Conservation (phyloP, 2,113 vertebrate genomes). For the Neogale vison region DNA sequence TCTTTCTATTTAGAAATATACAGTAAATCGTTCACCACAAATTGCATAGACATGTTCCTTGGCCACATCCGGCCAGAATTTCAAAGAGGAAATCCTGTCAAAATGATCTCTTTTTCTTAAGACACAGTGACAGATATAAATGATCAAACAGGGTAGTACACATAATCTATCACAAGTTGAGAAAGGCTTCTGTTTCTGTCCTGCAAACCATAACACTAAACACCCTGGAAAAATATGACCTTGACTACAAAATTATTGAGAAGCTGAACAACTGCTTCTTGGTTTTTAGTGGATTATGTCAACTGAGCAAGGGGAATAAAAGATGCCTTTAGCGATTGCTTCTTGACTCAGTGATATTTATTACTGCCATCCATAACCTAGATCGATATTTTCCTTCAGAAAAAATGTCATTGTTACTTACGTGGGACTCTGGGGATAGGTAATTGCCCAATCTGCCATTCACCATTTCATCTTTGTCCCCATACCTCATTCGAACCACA, state of each 20-base stretch:
- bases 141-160: not conserved
- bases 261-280: not conserved
- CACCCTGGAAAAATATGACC: constrained; percentile 42
- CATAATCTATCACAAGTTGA: constrained; percentile 43
- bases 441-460: not conserved
- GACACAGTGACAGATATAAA: not conserved
- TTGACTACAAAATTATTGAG: constrained; percentile 45
- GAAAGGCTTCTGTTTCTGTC: constrained; percentile 21
- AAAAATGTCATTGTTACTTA: constrained; percentile 1
- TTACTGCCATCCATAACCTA: constrained; percentile 44
- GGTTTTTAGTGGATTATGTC: constrained; percentile 52
- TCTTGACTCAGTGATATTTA: constrained; percentile 44
- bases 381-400: constrained; percentile 31
- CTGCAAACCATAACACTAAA: constrained; percentile 45
- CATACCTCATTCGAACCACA: not conserved
- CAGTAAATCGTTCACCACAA: not conserved
- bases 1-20: not conserved
- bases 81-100: constrained; percentile 43
- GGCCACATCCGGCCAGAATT: not conserved
- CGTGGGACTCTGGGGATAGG: not conserved
- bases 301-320: constrained; percentile 38
- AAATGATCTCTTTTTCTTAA: constrained; percentile 8
- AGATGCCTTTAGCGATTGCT: not conserved
- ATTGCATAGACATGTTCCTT: not conserved
- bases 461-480: not conserved